Conservation (phyloP, 2,888 invertebrate species). For the Apodemia zela region DNA sequence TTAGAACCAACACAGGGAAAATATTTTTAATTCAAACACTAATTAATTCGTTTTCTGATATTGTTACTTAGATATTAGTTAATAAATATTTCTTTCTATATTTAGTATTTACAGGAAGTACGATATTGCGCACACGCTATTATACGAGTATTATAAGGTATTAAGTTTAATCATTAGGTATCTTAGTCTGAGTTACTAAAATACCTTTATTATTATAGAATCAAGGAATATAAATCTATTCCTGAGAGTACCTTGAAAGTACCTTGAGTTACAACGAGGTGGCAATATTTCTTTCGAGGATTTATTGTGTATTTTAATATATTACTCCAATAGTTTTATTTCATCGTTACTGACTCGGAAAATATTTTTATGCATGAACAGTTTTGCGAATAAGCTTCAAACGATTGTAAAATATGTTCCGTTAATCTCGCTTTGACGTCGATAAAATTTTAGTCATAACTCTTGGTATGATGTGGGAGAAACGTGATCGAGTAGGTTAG, state of each 20-base stretch:
- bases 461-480: background rate
- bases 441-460: constrained; percentile 11
- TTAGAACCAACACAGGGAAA: too few relatives aligned
- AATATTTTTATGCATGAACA: constrained; percentile 13
- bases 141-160: too few relatives aligned
- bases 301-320: background rate
- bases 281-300: background rate
- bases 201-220: too few relatives aligned
- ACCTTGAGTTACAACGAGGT: background rate
- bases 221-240: background rate
- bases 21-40: too few relatives aligned
- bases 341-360: background rate
- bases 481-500: background rate
- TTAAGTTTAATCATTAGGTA: too few relatives aligned
- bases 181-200: too few relatives aligned
- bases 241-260: background rate
- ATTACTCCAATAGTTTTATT: constrained; percentile 9
- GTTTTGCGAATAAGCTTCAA: background rate
- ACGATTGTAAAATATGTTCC: constrained; percentile 9
- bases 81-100: too few relatives aligned
- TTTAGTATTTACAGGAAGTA: background rate
- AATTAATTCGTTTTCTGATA: too few relatives aligned
- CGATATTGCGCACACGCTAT: too few relatives aligned
- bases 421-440: constrained; percentile 6
- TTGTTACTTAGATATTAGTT: too few relatives aligned